Percentiles rank a stretch among this genome's conserved stretches.
phyloP scores from a whole-genome alignment of 2,888 invertebrate genomes.

The Apodemia duryi region DNA sequence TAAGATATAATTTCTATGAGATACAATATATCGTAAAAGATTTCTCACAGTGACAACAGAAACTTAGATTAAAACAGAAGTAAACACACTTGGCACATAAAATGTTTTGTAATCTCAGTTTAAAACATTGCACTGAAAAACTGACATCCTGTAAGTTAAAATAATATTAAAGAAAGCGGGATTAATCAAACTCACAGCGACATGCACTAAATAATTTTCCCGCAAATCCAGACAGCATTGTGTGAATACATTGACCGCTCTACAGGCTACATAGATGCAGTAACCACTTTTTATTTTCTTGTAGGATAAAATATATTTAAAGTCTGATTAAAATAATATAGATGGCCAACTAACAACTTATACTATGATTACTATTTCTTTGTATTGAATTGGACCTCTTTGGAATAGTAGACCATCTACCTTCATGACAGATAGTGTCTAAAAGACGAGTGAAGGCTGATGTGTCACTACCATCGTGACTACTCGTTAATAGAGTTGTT shows the following conservation, averaged over 20 bases:
- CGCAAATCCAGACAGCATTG: conserved; percentile 37
- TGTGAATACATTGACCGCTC: conserved; percentile 34
- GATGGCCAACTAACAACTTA: too few species aligned
- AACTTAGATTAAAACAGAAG: neutral
- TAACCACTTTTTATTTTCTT: conserved; percentile 1
- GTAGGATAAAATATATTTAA: neutral
- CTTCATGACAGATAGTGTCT: too few species aligned
- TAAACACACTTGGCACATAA: neutral
- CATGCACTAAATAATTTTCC: conserved; percentile 32
- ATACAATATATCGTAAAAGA: too few species aligned
- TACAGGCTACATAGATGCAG: conserved; percentile 11
- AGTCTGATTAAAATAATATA: too few species aligned
- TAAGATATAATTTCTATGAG: too few species aligned
- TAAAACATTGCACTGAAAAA: neutral
- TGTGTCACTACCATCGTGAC: too few species aligned
- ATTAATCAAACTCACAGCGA: conserved; percentile 24
- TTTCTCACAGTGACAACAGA: too few species aligned
- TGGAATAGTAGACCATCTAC: too few species aligned
- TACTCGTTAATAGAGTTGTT: too few species aligned
- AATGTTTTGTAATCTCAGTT: neutral
- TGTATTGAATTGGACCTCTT: too few species aligned
- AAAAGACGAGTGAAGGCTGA: too few species aligned
- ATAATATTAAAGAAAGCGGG: conserved; percentile 14
- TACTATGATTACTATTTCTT: too few species aligned
- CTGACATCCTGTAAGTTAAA: neutral